Evolutionary conservation across 1,140 invertebrate species (phyloP), one percentile per base, ranked within the genome.

Genomic region (Lordiphosa clarofinis): DNA sequence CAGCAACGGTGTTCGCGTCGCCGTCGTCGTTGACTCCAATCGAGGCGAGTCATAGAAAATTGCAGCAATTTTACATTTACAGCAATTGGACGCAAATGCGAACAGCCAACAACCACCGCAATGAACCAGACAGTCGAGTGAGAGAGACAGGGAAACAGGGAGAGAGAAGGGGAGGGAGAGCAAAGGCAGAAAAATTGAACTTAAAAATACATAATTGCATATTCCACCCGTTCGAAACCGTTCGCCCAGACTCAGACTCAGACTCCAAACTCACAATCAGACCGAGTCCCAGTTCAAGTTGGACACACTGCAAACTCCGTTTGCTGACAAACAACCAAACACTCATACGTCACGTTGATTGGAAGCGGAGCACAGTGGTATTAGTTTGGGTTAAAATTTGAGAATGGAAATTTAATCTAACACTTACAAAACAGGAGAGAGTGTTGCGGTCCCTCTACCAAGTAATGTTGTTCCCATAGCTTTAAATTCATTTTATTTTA

Each of bases 121-220:
- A 54, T 21, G 46, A 21, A 21, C 8, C 8, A 33, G 46, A n/a
- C n/a, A n/a, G n/a, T n/a, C n/a, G n/a, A n/a, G n/a, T n/a, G n/a
- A n/a, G n/a, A n/a, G n/a, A n/a, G n/a, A n/a, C n/a, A n/a, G n/a
- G n/a, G n/a, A n/a, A n/a, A n/a, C n/a, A n/a, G n/a, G n/a, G n/a
- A n/a, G n/a, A n/a, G n/a, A n/a, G n/a, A n/a, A n/a, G n/a, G n/a
- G n/a, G n/a, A n/a, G n/a, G 62, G 39, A 53, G 74, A 78, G 66
- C 62, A 61, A 82, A 75, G 76, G 76, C 69, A 69, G 76, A 82
- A 84, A 84, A 79, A 84, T 28, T 73, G 79, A 84, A 84, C 78
- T 84, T 84, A 78, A 84, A 84, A 84, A 84, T 84, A 84, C 79
- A 84, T 84, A 84, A 84, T 84, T 84, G 78, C 73, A 84, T 84